Evolutionary conservation across 1,140 invertebrate genomes (phyloP), one percentile per base, ranked within the genome.

Genomic region (Notospermus geniculatus): DNA sequence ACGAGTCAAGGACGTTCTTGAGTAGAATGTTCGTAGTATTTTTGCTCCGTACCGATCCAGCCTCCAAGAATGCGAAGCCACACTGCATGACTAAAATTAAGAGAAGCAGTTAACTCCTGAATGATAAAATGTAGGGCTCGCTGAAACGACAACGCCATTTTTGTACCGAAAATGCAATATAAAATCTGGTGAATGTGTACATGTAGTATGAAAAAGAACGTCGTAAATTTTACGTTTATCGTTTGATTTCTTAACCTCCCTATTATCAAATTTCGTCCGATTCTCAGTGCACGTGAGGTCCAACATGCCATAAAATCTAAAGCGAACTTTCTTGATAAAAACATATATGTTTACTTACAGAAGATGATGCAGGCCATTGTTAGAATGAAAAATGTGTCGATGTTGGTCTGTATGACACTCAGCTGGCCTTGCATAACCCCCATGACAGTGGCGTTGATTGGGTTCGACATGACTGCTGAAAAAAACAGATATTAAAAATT

Each of bases 21-120:
- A 85, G 77, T 11, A 85, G 65, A 58, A 85, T 85, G 59, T 84
- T 85, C 0, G 83, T 84, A 4, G 82, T 79, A 63, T 85, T 85
- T 73, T 85, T 85, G 17, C 78, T 76, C 19, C 83, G 71, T 5
- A 85, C 81, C 7, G 81, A 77, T 27, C 84, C 84, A 27, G 82
- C 81, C 74, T 85, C 84, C 30, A 85, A 63, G 65, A 85, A 84
- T 0, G 82, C 83, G 57, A 85, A 85, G n/a, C 84, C 84, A 54
- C 77, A 73, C 68, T 85, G 84, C 83, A 85, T 82, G 7, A 85
- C 84, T 85, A 63, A 54, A 73, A 72, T 54, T 54, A 54, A 45
- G 57, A 29, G 39, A 41, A 11, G n/a, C n/a, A 41, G 52, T 23
- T 4, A 43, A 43, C 39, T n/a, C n/a, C n/a, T n/a, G n/a, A n/a